phyloP scores from a whole-genome alignment of 2,797 vertebrate species.

The Mareca strepera region DNA sequence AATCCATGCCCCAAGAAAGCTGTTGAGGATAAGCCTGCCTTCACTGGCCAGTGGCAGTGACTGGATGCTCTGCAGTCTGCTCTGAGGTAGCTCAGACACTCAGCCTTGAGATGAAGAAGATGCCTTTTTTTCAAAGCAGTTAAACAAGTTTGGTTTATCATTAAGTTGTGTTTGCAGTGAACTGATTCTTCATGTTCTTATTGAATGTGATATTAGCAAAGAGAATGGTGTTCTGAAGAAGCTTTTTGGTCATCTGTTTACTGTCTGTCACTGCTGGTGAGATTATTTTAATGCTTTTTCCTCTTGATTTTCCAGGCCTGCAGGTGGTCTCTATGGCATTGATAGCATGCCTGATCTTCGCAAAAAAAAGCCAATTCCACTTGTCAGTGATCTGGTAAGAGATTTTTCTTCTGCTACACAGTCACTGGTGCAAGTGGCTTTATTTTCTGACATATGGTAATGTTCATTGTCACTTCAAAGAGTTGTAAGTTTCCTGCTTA shows the following conservation, averaged over 20 bases:
- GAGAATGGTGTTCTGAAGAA: not conserved
- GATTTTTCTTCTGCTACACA: not conserved
- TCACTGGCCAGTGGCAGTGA: not conserved
- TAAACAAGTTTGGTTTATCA: not conserved
- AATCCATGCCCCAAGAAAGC: not conserved
- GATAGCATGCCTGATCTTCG: slow-evolving; percentile 99
- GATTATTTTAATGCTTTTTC: not conserved
- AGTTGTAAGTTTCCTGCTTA: not conserved
- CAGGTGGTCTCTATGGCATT: slow-evolving; percentile 93
- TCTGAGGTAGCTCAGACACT: not conserved
- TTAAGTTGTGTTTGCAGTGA: not conserved
- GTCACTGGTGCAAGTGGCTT: not conserved
- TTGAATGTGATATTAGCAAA: not conserved
- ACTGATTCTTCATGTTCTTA: not conserved
- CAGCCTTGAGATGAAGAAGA: not conserved
- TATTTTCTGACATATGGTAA: not conserved
- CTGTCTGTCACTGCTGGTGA: not conserved
- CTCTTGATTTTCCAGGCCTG: slow-evolving; percentile 79
- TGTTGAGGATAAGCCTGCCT: not conserved
- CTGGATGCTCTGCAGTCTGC: not conserved
- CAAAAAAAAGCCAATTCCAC: slow-evolving; percentile 93
- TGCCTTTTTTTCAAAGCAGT: not conserved
- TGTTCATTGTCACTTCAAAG: not conserved
- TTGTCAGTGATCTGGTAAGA: slow-evolving; percentile 99
- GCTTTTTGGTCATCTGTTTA: not conserved